These are phyloP conservation scores for Trichacis sp. DNA, from an alignment of 2,888 invertebrate species.

Conservation along the genomic window DNA sequence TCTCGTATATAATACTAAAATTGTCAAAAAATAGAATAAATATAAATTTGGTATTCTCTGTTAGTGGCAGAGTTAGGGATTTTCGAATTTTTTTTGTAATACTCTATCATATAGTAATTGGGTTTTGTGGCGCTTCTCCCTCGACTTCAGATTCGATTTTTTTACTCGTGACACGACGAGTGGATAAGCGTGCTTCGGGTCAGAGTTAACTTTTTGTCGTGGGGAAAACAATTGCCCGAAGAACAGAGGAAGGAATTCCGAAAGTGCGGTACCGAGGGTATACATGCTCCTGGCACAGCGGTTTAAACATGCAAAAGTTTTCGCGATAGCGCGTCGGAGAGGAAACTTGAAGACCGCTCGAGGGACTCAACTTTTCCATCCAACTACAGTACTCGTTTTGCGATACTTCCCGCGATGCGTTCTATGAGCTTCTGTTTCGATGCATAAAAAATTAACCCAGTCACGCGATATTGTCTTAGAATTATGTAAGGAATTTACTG, in stretches of 20 bases:
- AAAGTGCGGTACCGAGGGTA: not conserved
- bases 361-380: not conserved
- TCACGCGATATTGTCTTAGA: too few species aligned
- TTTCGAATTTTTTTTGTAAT: too few species aligned
- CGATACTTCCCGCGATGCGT: not conserved
- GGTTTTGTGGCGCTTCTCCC: too few species aligned
- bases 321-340: not conserved
- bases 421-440: not conserved
- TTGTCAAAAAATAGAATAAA: too few species aligned
- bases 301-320: not conserved
- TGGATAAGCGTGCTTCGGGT: not conserved
- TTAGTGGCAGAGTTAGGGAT: too few species aligned
- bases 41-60: too few species aligned
- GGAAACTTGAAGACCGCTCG: not conserved
- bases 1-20: too few species aligned
- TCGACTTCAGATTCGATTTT: too few species aligned
- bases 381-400: not conserved
- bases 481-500: too few species aligned
- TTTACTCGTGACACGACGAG: too few species aligned
- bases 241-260: not conserved
- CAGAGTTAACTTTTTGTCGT: not conserved
- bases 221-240: not conserved
- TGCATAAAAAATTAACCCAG: not conserved
- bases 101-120: too few species aligned
- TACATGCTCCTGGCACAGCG: not conserved